Percentiles rank a stretch among this genome's conserved stretches.
Evolutionary conservation across 2,113 vertebrate species (phyloP).

Genomic region (Cheilinus undulatus): DNA sequence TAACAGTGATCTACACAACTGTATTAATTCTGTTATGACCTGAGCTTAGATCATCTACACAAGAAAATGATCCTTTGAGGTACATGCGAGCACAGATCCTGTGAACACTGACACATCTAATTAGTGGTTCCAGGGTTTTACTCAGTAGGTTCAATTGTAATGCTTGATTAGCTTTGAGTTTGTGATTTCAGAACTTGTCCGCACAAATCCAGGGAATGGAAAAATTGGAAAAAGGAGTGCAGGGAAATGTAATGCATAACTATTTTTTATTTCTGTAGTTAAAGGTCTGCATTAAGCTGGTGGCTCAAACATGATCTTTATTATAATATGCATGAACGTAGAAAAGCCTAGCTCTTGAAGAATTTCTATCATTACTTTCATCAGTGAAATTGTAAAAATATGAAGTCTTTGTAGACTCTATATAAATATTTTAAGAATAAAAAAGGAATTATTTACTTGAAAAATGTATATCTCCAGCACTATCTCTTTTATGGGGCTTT

Average conservation of each 20-base stretch:
- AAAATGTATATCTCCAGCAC: constrained; percentile 14
- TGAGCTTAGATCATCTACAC: constrained; percentile 32
- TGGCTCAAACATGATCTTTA: not conserved
- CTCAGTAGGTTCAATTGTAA: constrained; percentile 16
- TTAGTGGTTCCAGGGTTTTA: constrained; percentile 22
- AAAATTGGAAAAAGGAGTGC: not conserved
- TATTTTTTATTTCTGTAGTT: not conserved
- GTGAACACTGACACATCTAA: constrained; percentile 43
- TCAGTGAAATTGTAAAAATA: not conserved
- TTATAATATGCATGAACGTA: not conserved
- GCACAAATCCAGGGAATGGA: constrained; percentile 20
- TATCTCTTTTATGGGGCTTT: constrained; percentile 28
- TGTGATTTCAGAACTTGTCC: constrained; percentile 13
- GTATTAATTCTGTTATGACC: constrained; percentile 48
- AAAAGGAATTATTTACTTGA: constrained; percentile 4
- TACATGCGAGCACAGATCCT: constrained; percentile 27
- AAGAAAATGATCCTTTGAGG: constrained; percentile 33
- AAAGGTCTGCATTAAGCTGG: not conserved
- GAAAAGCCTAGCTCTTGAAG: not conserved
- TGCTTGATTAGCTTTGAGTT: constrained; percentile 26
- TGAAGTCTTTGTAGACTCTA: not conserved
- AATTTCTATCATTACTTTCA: too few species aligned
- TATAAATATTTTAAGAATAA: not conserved
- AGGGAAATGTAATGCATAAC: not conserved
- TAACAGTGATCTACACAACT: constrained; percentile 51